phyloP scores from a whole-genome alignment of 2,797 vertebrate genomes.

The Emys orbicularis region DNA sequence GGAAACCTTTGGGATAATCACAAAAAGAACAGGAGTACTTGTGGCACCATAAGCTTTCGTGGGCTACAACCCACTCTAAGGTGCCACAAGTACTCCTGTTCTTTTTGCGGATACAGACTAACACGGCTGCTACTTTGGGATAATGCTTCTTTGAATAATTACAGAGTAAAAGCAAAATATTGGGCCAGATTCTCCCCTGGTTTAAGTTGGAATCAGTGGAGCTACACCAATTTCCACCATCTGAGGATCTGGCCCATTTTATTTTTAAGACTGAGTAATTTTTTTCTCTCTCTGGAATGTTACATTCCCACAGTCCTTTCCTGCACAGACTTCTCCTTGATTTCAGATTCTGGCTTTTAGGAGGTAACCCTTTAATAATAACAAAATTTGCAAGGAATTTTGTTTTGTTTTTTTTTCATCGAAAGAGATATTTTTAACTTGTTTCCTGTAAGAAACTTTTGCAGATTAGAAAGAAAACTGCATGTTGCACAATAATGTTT shows the following conservation, averaged over 20 bases:
- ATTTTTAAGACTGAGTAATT: neutral
- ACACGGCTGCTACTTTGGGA: no score
- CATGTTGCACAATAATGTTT: neutral
- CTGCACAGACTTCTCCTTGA: neutral
- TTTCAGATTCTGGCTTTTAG: neutral
- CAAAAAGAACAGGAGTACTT: no score
- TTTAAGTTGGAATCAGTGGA: neutral
- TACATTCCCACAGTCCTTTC: neutral
- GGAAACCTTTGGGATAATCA: neutral
- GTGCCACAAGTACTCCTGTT: no score
- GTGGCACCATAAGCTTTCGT: no score
- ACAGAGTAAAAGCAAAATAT: neutral
- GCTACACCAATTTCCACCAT: neutral
- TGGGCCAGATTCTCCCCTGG: fast-evolving
- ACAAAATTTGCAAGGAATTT: neutral
- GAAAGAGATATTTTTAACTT: neutral
- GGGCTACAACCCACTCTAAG: no score
- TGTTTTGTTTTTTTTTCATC: neutral
- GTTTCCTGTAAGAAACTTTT: neutral
- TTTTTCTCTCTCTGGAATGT: neutral
- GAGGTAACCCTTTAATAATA: neutral
- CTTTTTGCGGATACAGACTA: no score
- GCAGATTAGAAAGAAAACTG: neutral
- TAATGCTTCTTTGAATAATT: neutral
- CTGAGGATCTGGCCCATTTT: fast-evolving